Percentiles rank a stretch among this genome's conserved stretches.
Conservation (phyloP, 2,888 invertebrate species). For the Nezara viridula region DNA sequence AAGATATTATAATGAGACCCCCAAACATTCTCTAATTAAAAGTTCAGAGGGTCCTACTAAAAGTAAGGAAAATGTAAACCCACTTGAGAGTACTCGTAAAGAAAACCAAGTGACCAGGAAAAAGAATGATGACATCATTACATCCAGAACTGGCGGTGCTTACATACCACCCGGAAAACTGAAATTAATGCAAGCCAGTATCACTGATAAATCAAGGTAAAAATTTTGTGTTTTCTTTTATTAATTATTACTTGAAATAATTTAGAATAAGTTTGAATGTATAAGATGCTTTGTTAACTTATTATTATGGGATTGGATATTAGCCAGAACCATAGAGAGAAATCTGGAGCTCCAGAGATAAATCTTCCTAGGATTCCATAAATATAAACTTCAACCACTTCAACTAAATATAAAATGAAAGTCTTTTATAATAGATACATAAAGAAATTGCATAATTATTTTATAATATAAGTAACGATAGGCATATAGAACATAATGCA, state of each 20-base stretch:
- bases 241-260: not conserved
- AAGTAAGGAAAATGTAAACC: not conserved
- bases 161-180: constrained; percentile 98
- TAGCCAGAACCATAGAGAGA: too few relatives aligned
- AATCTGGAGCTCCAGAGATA: too few relatives aligned
- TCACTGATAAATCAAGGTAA: constrained; percentile 87
- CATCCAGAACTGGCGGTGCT: constrained; percentile 91
- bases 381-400: too few relatives aligned
- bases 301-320: too few relatives aligned
- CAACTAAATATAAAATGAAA: too few relatives aligned
- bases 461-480: too few relatives aligned
- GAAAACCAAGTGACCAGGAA: constrained; percentile 68
- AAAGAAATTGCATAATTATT: too few relatives aligned
- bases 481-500: too few relatives aligned
- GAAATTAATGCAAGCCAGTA: constrained; percentile 94
- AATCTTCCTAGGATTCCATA: too few relatives aligned
- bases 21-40: constrained; percentile 52
- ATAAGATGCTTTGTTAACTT: too few relatives aligned
- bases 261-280: too few relatives aligned
- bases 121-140: constrained; percentile 78
- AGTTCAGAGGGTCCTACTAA: not conserved
- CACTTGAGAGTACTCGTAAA: not conserved
- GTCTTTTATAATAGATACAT: too few relatives aligned
- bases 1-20: constrained; percentile 58
- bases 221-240: not conserved